Percentiles rank a stretch among this genome's conserved stretches.
Conservation (phyloP, 2,888 invertebrate species). For the Cotesia congregata region DNA sequence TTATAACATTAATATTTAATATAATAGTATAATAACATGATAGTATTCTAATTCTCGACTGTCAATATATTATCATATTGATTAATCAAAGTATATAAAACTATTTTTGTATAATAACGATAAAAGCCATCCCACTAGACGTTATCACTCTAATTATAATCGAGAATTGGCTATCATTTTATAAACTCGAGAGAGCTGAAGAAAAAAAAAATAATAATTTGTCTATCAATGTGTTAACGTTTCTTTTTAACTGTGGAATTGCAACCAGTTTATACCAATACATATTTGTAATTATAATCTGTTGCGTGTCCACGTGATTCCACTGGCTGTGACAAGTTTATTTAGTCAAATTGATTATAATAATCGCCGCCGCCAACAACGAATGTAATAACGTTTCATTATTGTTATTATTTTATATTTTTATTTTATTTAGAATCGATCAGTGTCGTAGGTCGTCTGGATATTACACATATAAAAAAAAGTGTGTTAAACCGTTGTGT, state of each 20-base stretch:
- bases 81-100: not conserved
- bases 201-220: not conserved
- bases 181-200: not conserved
- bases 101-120: not conserved
- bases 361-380: constrained; percentile 9
- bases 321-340: constrained; percentile 16
- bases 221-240: constrained; percentile 1
- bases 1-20: not conserved
- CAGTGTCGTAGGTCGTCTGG: constrained; percentile 25
- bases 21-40: not conserved
- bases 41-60: not conserved
- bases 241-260: not conserved
- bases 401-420: not conserved
- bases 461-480: not conserved
- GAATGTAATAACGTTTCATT: constrained; percentile 1
- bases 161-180: constrained; percentile 1
- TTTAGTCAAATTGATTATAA: constrained; percentile 9
- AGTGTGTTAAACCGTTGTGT: not conserved
- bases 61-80: not conserved
- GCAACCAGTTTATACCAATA: constrained; percentile 4
- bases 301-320: constrained; percentile 19
- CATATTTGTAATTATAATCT: constrained; percentile 10
- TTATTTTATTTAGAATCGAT: not conserved
- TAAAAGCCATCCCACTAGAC: not conserved
- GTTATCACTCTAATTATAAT: not conserved